Evolutionary conservation across 2,113 vertebrate genomes (phyloP), one percentile per base, ranked within the genome.

Genomic region (Chinchilla lanigera): DNA sequence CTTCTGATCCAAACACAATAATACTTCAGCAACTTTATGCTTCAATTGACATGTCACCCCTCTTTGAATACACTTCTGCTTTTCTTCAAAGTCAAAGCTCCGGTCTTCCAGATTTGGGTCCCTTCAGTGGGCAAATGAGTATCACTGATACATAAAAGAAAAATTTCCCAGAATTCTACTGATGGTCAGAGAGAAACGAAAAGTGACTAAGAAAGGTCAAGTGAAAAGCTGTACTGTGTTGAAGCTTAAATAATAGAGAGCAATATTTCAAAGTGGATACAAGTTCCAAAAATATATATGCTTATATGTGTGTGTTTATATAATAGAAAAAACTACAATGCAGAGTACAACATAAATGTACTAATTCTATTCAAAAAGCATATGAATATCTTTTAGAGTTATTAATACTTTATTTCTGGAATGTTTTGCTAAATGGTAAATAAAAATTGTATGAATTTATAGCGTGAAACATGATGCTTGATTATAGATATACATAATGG

Each of bases 1-100:
- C 17, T 22, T 61, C 78, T 58, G 47, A 11, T 85, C 85, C 78
- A 97, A 96, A 95, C 19, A 83, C 67, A 96, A 22, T 20, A 56
- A 80, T 0, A 60, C 26, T 91, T 86, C 81, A 67, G 67, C 71
- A 93, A 41, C 33, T n/a, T 90, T 73, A 82, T 54, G 67, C 81
- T 96, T 86, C 38, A 61, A 56, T 3, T 33, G 38, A 63, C 35
- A 41, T 4, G 33, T 19, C n/a, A 33, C 81, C 28, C 63, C 14
- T 13, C 73, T 61, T 41, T 7, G 13, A 78, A 78, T 38, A 50
- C 47, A 71, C 56, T 71, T 81, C 63, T 95, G 85, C 69, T 94
- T 81, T 80, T 47, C 60, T 63, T 94, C 86, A 82, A 85, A 86
- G n/a, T n/a, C 90, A 93, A 22, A 47, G 17, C 80, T 92, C 47